Conservation (phyloP, 2,113 vertebrate species). For the Acrocephalus arundinaceus region DNA sequence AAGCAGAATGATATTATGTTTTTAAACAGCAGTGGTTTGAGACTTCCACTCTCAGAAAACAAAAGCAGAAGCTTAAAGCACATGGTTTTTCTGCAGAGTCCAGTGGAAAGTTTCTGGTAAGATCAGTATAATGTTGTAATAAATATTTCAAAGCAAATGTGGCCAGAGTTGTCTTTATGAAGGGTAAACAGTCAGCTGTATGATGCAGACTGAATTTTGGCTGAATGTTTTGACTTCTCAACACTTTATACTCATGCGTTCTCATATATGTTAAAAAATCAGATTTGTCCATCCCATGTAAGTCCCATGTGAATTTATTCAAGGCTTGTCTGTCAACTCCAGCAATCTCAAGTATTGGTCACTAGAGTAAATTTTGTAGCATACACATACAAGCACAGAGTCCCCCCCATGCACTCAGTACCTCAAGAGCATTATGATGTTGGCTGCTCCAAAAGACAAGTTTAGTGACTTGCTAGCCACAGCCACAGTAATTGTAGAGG, state of each 20-base stretch:
- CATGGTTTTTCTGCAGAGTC: background rate
- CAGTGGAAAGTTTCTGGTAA: background rate
- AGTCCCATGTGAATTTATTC: background rate
- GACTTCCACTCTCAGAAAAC: background rate
- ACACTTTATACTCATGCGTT: background rate
- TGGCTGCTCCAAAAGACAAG: background rate
- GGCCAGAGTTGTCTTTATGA: background rate
- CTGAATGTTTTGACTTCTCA: background rate
- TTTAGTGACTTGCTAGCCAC: background rate
- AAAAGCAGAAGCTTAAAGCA: background rate
- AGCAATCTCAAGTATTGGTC: background rate
- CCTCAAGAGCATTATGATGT: background rate
- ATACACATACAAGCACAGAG: background rate
- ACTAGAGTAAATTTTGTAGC: background rate
- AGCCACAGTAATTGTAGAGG: background rate
- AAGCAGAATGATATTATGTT: background rate
- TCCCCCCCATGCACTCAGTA: background rate
- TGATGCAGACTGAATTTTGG: background rate
- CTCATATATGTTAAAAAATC: background rate
- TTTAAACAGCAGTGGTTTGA: background rate
- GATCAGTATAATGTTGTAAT: background rate
- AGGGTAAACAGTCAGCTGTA: background rate
- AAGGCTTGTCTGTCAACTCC: background rate
- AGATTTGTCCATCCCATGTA: background rate
- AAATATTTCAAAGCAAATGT: background rate